Evolutionary conservation across 2,797 vertebrate genomes (phyloP), one percentile per base, ranked within the genome.

Genomic region (Semotilus atromaculatus): DNA sequence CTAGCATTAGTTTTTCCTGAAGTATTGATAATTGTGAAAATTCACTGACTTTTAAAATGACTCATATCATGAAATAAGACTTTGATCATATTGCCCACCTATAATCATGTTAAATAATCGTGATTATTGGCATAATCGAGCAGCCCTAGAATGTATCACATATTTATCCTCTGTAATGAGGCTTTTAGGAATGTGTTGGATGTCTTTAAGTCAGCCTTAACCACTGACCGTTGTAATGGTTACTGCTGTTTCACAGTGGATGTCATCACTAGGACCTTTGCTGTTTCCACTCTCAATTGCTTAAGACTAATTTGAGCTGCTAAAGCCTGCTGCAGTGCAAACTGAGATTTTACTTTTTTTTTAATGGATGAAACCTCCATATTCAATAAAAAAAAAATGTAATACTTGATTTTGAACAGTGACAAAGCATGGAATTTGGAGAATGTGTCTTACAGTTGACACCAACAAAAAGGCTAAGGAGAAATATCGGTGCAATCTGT

Each of bases 101-200:
- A 40, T 40, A 40, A 40, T 40, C 40, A 40, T 40, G 40, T 40
- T 40, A 40, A 40, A 40, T 40, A 40, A 11, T 40, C 40, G 40
- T 11, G 9, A 11, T 40, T 40, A 40, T 40, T 40, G 40, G 9
- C 9, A 40, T 40, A 40, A 40, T 40, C 40, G 40, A 40, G 40
- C 10, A 3, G 40, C 40, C 10, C 2, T 40, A 40, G 13, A 13
- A 40, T 36, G 14, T n/a, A 18, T 23, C 23, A 26, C 40, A 64
- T 48, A 48, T 62, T 64, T 62, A 74, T 82, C 80, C 9, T 16
- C 38, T 16, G 18, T 82, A 66, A 82, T 64, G 40, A 74, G 43
- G 45, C 21, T 7, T 73, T 5, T 51, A 66, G 13, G 29, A 16
- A 36, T 53, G 11, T 76, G 31, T 38, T 76, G 40, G 23, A 31